Evolutionary conservation across 1,140 invertebrate genomes (phyloP).

Genomic region (Rhyacophila brunnea): DNA sequence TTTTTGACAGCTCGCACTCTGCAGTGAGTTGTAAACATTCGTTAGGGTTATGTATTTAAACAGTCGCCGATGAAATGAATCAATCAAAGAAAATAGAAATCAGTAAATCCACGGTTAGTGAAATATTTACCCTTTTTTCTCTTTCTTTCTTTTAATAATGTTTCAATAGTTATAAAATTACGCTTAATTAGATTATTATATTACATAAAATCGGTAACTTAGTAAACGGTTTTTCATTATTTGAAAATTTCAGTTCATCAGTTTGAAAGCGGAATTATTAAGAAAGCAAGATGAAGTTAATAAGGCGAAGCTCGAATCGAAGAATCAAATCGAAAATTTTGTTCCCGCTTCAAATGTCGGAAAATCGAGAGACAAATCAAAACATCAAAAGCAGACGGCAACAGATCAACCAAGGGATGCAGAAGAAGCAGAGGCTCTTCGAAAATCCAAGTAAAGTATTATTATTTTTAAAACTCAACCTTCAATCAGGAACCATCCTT

Average conservation of each 20-base stretch:
- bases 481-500: too few relatives aligned
- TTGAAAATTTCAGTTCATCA: conserved; percentile 56
- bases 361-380: conserved; percentile 35
- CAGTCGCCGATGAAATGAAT: conserved; percentile 39
- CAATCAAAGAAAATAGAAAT: conserved; percentile 47
- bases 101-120: conserved; percentile 44
- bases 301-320: conserved; percentile 57
- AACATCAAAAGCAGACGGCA: conserved; percentile 42
- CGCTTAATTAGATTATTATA: too few relatives aligned
- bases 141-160: too few relatives aligned
- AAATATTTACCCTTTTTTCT: too few relatives aligned
- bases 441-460: conserved; percentile 64
- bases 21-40: not conserved
- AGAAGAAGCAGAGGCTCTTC: conserved; percentile 53
- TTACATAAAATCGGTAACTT: too few relatives aligned
- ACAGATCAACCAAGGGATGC: conserved; percentile 51
- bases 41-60: not conserved
- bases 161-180: too few relatives aligned
- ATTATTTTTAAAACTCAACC: too few relatives aligned
- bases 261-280: conserved; percentile 73
- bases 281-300: conserved; percentile 75
- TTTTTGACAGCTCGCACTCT: not conserved
- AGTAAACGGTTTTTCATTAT: not conserved
- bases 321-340: conserved; percentile 49
- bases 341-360: conserved; percentile 37